These are phyloP conservation scores for Anastatus disparis DNA, from an alignment of 1,140 invertebrate species.

Conservation along the genomic window DNA sequence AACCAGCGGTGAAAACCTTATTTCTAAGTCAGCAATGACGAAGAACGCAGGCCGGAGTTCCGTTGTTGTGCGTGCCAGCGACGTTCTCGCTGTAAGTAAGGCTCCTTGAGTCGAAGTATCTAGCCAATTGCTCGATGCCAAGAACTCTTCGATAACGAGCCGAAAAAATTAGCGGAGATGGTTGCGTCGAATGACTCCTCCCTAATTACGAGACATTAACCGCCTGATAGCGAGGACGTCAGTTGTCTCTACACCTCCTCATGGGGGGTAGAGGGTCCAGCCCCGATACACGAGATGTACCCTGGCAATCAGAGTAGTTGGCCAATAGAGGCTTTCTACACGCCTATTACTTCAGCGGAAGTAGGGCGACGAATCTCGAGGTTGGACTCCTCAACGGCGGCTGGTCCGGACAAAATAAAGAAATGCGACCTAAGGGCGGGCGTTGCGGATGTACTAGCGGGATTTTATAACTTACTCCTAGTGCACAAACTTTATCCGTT, in stretches of 20 bases:
- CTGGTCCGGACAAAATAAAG: background rate
- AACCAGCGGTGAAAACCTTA: too few species aligned
- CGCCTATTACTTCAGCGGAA: background rate
- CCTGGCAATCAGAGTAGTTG: background rate
- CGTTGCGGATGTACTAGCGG: too few species aligned
- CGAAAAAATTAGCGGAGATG: too few species aligned
- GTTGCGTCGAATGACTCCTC: too few species aligned
- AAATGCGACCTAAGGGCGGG: background rate
- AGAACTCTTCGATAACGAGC: slow-evolving; percentile 14
- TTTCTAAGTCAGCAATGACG: too few species aligned
- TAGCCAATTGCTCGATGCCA: slow-evolving; percentile 23
- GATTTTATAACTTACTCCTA: too few species aligned
- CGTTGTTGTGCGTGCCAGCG: too few species aligned
- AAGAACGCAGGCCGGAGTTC: too few species aligned
- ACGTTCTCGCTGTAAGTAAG: too few species aligned
- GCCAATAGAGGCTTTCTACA: background rate
- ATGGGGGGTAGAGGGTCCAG: slow-evolving; percentile 1
- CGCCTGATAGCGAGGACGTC: fast-evolving
- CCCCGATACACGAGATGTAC: too few species aligned
- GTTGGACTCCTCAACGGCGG: background rate
- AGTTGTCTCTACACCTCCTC: background rate
- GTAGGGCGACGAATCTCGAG: background rate
- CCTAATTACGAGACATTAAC: background rate
- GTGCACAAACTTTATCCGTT: too few species aligned
- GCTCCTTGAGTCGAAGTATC: too few species aligned